Conservation (phyloP, 2,888 invertebrate genomes). For the Rhabditoides inermis region DNA sequence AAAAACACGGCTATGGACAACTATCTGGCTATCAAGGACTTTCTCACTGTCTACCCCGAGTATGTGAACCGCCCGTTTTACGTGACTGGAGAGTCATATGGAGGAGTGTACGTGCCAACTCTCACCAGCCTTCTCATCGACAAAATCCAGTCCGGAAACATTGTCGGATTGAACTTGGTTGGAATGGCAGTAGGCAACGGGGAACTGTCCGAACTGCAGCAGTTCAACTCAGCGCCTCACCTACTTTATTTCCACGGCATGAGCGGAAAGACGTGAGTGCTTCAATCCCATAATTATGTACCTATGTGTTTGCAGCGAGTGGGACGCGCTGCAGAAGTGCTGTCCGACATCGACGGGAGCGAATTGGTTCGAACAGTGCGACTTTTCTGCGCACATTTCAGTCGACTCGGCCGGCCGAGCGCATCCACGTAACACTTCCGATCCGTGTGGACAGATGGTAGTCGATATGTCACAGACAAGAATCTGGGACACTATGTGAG, state of each 20-base stretch:
- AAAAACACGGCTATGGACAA: slow-evolving; percentile 28
- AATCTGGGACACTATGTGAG: slow-evolving; percentile 14
- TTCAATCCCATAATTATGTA: too few relatives aligned
- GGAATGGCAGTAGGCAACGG: slow-evolving; percentile 46
- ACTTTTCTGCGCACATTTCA: slow-evolving; percentile 27
- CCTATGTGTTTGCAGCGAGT: slow-evolving; percentile 24
- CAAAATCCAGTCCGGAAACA: slow-evolving; percentile 18
- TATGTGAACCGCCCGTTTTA: slow-evolving; percentile 8
- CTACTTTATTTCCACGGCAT: slow-evolving; percentile 35
- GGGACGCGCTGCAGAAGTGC: slow-evolving; percentile 24
- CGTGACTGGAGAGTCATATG: slow-evolving; percentile 12
- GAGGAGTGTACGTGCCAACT: slow-evolving; percentile 11
- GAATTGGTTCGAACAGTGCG: slow-evolving; percentile 33
- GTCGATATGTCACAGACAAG: background rate
- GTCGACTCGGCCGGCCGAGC: slow-evolving; percentile 10
- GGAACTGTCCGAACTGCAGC: slow-evolving; percentile 28
- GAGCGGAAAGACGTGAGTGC: slow-evolving; percentile 23
- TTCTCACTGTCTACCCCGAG: slow-evolving; percentile 9
- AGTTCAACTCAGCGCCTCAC: slow-evolving; percentile 30
- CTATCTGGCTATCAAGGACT: slow-evolving; percentile 6
- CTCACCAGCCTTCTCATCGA: slow-evolving; percentile 7
- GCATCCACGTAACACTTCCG: background rate
- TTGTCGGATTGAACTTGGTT: slow-evolving; percentile 31
- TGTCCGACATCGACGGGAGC: slow-evolving; percentile 14
- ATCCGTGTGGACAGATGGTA: slow-evolving; percentile 4